Percentiles rank a stretch among this genome's conserved stretches.
phyloP scores from a whole-genome alignment of 2,113 vertebrate species.

The Calyptomena viridis region DNA sequence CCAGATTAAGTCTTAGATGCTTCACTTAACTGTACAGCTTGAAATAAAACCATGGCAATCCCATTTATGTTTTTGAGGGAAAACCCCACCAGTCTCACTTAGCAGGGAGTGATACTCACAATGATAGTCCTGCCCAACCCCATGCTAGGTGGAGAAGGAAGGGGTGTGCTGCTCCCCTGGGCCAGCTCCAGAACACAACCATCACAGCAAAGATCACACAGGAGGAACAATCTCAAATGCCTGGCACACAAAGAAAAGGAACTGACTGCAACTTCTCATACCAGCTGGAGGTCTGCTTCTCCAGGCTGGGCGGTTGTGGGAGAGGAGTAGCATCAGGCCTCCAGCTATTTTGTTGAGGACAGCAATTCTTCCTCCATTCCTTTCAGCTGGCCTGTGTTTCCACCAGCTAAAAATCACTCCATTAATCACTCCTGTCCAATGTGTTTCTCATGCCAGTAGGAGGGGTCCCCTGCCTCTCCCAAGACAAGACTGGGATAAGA shows the following conservation, averaged over 20 bases:
- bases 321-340: not conserved
- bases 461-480: not conserved
- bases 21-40: not conserved
- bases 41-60: not conserved
- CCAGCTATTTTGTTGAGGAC: not conserved
- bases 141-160: not conserved
- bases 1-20: not conserved
- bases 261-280: not conserved
- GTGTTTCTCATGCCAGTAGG: not conserved
- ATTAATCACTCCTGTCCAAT: not conserved
- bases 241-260: not conserved
- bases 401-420: not conserved
- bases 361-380: not conserved
- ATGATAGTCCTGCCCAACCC: not conserved
- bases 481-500: not conserved
- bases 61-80: not conserved
- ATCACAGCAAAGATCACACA: not conserved
- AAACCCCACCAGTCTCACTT: not conserved
- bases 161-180: not conserved
- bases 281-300: not conserved
- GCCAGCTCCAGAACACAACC: not conserved
- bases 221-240: not conserved
- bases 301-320: not conserved
- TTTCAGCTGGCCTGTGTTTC: not conserved
- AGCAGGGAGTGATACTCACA: not conserved